Conservation (phyloP, 2,888 invertebrate species). For the Heliconius cydno region DNA sequence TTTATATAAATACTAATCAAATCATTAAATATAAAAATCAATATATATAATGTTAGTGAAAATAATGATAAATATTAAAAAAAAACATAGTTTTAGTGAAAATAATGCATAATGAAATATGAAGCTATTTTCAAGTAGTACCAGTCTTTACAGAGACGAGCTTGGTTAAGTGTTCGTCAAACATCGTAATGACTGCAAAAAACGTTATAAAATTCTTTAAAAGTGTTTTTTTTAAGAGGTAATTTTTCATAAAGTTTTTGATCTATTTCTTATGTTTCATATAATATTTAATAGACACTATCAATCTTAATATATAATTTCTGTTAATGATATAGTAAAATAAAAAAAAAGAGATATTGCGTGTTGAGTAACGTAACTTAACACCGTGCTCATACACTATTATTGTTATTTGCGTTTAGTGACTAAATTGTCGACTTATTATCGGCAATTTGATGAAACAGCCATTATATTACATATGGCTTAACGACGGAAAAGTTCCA, state of each 20-base stretch:
- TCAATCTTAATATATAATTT: background rate
- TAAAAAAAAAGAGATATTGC: too few relatives aligned
- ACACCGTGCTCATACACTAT: too few relatives aligned
- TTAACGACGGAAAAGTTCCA: too few relatives aligned
- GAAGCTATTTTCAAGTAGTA: slow-evolving; percentile 30
- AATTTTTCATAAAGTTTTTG: slow-evolving; percentile 1
- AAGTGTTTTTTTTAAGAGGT: slow-evolving; percentile 17
- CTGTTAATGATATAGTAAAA: background rate
- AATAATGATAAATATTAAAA: background rate
- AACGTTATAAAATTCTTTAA: slow-evolving; percentile 30
- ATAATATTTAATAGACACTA: background rate
- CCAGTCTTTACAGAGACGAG: slow-evolving; percentile 34
- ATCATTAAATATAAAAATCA: background rate
- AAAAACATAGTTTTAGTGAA: background rate
- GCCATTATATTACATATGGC: too few relatives aligned
- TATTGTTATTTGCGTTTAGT: too few relatives aligned
- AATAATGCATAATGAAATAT: slow-evolving; percentile 24
- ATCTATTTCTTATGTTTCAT: background rate
- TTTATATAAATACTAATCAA: too few relatives aligned
- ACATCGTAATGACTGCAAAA: slow-evolving; percentile 32
- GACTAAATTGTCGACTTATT: too few relatives aligned
- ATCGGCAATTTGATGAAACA: too few relatives aligned
- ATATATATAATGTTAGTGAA: background rate
- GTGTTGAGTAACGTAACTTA: too few relatives aligned
- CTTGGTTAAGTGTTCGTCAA: slow-evolving; percentile 40